phyloP scores from a whole-genome alignment of 2,888 invertebrate genomes.

The Torymus tubicola region DNA sequence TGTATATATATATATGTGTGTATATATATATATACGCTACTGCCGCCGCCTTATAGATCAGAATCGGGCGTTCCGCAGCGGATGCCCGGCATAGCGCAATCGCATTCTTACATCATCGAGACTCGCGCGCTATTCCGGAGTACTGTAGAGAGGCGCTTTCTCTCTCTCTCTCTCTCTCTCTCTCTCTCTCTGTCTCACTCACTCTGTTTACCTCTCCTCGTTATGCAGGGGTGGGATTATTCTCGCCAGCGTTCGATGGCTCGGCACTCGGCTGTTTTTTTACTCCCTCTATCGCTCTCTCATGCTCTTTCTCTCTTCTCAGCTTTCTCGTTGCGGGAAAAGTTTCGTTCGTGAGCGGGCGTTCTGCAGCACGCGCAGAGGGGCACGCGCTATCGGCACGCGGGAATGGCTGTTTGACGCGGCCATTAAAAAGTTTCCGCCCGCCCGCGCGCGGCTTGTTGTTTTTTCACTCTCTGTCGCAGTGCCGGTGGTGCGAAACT shows the following conservation, averaged over 20 bases:
- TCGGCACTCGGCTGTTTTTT: no score
- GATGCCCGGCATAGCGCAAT: slow-evolving; percentile 56
- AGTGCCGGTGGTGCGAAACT: not conserved
- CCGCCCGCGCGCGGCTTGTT: not conserved
- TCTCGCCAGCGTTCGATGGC: not conserved
- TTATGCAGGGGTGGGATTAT: not conserved
- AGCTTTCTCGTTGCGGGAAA: no score
- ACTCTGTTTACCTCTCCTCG: slow-evolving; percentile 19
- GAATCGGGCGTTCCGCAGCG: slow-evolving; percentile 55
- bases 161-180: slow-evolving; percentile 6
- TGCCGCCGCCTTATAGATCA: slow-evolving; percentile 47
- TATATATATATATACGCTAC: slow-evolving; percentile 2
- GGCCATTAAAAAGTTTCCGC: slow-evolving; percentile 44
- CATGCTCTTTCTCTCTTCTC: no score
- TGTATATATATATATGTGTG: no score
- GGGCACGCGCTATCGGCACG: no score
- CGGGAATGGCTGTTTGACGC: slow-evolving; percentile 21
- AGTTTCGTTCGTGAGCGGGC: no score
- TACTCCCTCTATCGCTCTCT: no score
- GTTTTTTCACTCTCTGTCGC: slow-evolving; percentile 3
- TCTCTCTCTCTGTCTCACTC: not conserved
- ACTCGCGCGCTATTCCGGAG: no score
- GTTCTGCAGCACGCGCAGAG: no score
- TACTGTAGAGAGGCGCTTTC: not conserved
- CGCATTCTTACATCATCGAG: slow-evolving; percentile 57